These are phyloP conservation scores for Acanthosepion pharaonis DNA, from an alignment of 2,888 invertebrate genomes.

Conservation along the genomic window DNA sequence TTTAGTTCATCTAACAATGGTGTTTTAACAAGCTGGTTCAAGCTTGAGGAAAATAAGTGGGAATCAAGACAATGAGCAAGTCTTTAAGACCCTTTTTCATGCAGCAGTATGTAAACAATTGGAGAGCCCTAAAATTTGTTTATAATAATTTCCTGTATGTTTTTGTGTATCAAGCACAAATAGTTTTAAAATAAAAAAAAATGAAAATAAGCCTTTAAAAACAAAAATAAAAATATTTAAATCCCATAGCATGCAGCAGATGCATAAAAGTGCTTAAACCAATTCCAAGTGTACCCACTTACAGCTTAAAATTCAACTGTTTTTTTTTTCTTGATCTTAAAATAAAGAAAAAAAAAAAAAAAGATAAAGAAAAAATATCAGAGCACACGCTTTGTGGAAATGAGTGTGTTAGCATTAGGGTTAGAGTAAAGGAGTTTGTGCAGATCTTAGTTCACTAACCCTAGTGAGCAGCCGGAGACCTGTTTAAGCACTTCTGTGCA, in stretches of 20 bases:
- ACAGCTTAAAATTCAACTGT: slow-evolving; percentile 21
- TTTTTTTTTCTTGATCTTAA: neutral
- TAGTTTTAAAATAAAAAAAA: neutral
- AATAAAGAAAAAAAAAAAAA: neutral
- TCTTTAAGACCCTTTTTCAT: neutral
- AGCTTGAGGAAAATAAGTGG: neutral
- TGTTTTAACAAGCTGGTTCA: neutral
- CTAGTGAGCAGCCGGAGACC: slow-evolving; percentile 33
- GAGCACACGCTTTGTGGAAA: slow-evolving; percentile 33
- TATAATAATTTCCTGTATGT: neutral
- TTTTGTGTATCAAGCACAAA: slow-evolving; percentile 21
- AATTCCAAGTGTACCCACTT: slow-evolving; percentile 33
- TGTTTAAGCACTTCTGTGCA: slow-evolving; percentile 33
- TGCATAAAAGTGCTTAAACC: slow-evolving; percentile 33
- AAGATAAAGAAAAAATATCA: too few species aligned
- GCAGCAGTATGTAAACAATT: neutral
- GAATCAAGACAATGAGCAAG: neutral
- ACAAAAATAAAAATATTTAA: neutral
- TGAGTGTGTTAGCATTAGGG: slow-evolving; percentile 20
- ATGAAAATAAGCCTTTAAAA: neutral
- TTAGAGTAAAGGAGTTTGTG: slow-evolving; percentile 21
- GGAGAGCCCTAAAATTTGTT: neutral
- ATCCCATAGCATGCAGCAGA: slow-evolving; percentile 33
- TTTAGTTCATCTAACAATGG: neutral
- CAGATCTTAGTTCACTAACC: slow-evolving; percentile 11